Conservation (phyloP, 2,113 vertebrate species). For the Alectura lathami region DNA sequence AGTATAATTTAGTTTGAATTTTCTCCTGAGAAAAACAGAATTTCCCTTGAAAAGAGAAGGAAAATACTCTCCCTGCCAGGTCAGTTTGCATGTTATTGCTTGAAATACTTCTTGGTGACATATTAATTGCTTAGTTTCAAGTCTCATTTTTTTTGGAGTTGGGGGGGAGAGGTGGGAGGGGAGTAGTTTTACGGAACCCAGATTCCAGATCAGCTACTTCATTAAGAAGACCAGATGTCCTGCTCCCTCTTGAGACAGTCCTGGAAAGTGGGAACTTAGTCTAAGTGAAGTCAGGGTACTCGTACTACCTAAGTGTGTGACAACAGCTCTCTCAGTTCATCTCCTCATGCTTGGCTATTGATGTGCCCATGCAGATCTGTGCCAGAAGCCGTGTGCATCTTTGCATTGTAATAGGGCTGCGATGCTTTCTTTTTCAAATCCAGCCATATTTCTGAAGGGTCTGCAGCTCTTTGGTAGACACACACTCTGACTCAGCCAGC, state of each 20-base stretch:
- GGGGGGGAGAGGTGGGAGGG: too few relatives aligned
- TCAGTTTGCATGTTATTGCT: constrained; percentile 44
- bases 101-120: constrained; percentile 51
- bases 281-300: background rate
- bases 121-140: constrained; percentile 17
- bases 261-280: background rate
- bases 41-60: constrained; percentile 8
- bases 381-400: background rate
- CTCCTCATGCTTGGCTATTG: background rate
- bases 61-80: constrained; percentile 18
- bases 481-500: background rate
- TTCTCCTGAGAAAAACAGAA: constrained; percentile 23
- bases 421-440: background rate
- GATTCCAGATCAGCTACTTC: constrained; percentile 40
- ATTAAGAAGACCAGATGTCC: constrained; percentile 24
- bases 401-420: background rate
- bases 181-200: background rate
- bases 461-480: background rate
- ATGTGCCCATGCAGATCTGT: background rate
- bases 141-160: background rate
- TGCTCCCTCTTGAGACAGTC: background rate
- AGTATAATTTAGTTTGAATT: constrained; percentile 16
- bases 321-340: background rate
- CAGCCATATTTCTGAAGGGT: background rate
- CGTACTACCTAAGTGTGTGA: background rate